Evolutionary conservation across 30 jellyfish, hydroid and myxozoan species (phyloP).

Genomic region (Hydractinia echinata): DNA sequence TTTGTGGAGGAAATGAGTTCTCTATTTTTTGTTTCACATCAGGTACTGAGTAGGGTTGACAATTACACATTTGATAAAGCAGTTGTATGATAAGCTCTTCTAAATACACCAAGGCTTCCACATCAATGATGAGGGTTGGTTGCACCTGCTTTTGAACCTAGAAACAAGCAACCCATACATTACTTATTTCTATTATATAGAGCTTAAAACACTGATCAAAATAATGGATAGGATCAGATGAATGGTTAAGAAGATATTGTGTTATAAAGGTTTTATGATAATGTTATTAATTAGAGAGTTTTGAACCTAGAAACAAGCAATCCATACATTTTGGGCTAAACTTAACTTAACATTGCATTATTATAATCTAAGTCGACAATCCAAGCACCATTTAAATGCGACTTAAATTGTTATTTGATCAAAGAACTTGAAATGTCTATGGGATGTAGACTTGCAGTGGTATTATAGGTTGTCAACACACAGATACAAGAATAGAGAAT

Average conservation of each 20-base stretch:
- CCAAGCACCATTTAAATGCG: too few relatives aligned
- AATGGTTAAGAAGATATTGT: not conserved
- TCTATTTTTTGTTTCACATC: conserved; percentile 80
- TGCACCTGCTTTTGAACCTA: conserved; percentile 93
- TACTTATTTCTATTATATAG: not conserved
- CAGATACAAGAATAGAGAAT: too few relatives aligned
- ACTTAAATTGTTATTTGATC: too few relatives aligned
- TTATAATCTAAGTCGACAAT: too few relatives aligned
- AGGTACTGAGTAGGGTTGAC: conserved; percentile 56
- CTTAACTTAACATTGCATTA: too few relatives aligned
- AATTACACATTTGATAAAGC: conserved; percentile 57
- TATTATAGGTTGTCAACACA: too few relatives aligned
- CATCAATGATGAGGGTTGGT: conserved; percentile 69
- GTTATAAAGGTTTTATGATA: not conserved
- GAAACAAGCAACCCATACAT: not conserved
- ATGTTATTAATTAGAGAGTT: too few relatives aligned
- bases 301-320: conserved; percentile 51
- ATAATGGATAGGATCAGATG: too few relatives aligned
- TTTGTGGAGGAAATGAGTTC: conserved; percentile 78
- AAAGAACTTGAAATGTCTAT: too few relatives aligned
- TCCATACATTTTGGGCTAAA: not conserved
- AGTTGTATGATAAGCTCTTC: conserved; percentile 82
- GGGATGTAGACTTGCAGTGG: too few relatives aligned
- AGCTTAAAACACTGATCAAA: too few relatives aligned
- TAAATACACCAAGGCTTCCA: conserved; percentile 73